Percentiles rank a stretch among this genome's conserved stretches.
These are phyloP conservation scores for Cremastinae sp. DNA, from an alignment of 2,888 invertebrate genomes.

Conservation along the genomic window DNA sequence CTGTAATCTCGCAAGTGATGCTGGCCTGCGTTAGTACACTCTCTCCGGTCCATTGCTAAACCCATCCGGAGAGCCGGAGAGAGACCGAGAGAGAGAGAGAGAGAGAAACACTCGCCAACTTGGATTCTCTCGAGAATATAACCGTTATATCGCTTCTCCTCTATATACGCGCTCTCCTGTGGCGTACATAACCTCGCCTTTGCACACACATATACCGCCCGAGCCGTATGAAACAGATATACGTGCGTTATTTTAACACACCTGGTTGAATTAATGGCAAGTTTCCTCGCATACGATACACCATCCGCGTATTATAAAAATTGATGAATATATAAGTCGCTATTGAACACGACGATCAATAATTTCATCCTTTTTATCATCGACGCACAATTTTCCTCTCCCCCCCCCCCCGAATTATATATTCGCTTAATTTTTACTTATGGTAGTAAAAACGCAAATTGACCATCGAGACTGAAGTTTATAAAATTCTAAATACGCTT, in stretches of 20 bases:
- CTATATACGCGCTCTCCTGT: conserved; percentile 35
- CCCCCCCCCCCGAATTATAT: no score
- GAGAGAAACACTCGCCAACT: conserved; percentile 44
- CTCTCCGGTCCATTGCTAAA: conserved; percentile 54
- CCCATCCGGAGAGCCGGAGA: not conserved
- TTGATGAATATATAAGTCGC: conserved; percentile 6
- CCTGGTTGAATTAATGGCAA: conserved; percentile 55
- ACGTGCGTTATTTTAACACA: conserved; percentile 57
- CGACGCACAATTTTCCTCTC: no score
- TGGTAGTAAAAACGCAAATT: no score
- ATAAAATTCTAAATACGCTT: no score
- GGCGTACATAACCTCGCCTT: conserved; percentile 47
- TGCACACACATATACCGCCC: conserved; percentile 18
- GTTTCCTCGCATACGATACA: conserved; percentile 21
- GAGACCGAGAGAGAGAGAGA: not conserved
- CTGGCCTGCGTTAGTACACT: conserved; percentile 28
- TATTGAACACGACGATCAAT: not conserved
- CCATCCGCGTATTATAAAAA: conserved; percentile 31
- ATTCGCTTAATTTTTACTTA: no score
- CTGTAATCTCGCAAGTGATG: conserved; percentile 43
- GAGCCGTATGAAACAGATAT: conserved; percentile 29
- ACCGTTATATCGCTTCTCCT: conserved; percentile 58
- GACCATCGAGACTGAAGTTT: no score
- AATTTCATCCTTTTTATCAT: not conserved
- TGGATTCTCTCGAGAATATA: conserved; percentile 44